Evolutionary conservation across 2,888 invertebrate species (phyloP).

Genomic region (Leptarthrus brevirostris): DNA sequence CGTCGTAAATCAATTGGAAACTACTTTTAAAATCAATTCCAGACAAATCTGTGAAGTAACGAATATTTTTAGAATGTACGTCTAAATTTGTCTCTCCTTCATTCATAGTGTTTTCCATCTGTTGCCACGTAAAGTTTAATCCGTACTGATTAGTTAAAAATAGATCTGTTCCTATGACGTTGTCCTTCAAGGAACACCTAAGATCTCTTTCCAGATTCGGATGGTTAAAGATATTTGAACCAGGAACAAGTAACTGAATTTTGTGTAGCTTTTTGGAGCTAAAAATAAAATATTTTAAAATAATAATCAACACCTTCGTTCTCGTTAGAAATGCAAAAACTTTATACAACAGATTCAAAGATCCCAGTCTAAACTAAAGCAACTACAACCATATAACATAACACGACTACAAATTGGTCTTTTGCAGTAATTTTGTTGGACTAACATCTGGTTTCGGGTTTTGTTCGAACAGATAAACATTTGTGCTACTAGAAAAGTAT

Average conservation of each 20-base stretch:
- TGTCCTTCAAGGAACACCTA: slow-evolving; percentile 57
- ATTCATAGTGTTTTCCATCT: slow-evolving; percentile 62
- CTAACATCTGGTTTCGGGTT: too few species aligned
- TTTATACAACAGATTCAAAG: too few species aligned
- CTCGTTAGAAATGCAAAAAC: too few species aligned
- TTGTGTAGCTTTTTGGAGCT: slow-evolving; percentile 66
- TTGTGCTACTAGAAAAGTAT: too few species aligned
- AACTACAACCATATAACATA: too few species aligned
- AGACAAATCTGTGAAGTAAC: slow-evolving; percentile 68
- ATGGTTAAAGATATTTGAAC: slow-evolving; percentile 70
- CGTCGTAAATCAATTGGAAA: slow-evolving; percentile 89
- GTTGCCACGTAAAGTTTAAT: slow-evolving; percentile 67
- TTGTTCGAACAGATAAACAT: too few species aligned
- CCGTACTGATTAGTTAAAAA: slow-evolving; percentile 66
- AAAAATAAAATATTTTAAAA: slow-evolving; percentile 49
- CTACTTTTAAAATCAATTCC: slow-evolving; percentile 93
- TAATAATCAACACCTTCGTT: too few species aligned
- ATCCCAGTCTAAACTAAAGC: too few species aligned
- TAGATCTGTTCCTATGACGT: slow-evolving; percentile 64
- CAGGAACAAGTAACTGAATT: slow-evolving; percentile 64
- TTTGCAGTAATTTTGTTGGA: too few species aligned
- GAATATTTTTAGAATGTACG: slow-evolving; percentile 62
- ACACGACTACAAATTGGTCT: too few species aligned
- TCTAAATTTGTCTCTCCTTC: slow-evolving; percentile 56
- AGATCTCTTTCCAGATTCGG: slow-evolving; percentile 72